Base-by-base conservation (phyloP, 2,888 invertebrate genomes). In the Rhingia rostrata region DNA sequence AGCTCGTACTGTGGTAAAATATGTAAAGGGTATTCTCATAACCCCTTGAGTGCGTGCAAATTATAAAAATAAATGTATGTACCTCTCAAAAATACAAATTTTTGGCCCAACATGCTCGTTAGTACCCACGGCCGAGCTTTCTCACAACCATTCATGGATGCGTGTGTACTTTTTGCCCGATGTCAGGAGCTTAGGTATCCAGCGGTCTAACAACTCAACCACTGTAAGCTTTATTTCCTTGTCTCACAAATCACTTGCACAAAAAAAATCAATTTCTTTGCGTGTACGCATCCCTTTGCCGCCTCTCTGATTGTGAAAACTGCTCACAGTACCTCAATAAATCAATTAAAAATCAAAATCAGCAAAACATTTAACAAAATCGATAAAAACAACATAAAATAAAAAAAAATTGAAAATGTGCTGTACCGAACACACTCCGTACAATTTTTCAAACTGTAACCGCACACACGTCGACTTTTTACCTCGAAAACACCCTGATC, bases 401-500 rank as follows among this genome's bases (percentile, higher is more conserved):
- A 7, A 53, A 53, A 53, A n/a, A n/a, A n/a, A n/a, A 9, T 39
- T 12, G 12, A 35, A 53, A 35, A 53, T 12, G 6, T 4, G 12
- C 35, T 53, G n/a, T 22, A 35, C 35, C 33, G 30, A 22, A 6
- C 49, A 53, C 53, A 53, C 33, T 35, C 53, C 33, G 33, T 64
- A 51, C 41, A 66, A 41, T 51, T 33, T 22, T 41, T 53, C 32
- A 66, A 66, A 41, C 53, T 33, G 41, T 66, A 41, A 66, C 66
- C 66, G 22, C 22, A 53, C 53, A 53, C 66, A 53, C 41, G 7
- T 41, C 51, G 7, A 53, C 66, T 41, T 39, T 41, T 53, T 66
- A 66, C 66, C 66, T 64, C 49, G 66, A 7, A 53, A 10, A 53
- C 30, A 14, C 33, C 53, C 12, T 53, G 53, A 66, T 66, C 53